Evolutionary conservation across 2,113 vertebrate species (phyloP), one percentile per base, ranked within the genome.

Genomic region (Podarcis raffonei): DNA sequence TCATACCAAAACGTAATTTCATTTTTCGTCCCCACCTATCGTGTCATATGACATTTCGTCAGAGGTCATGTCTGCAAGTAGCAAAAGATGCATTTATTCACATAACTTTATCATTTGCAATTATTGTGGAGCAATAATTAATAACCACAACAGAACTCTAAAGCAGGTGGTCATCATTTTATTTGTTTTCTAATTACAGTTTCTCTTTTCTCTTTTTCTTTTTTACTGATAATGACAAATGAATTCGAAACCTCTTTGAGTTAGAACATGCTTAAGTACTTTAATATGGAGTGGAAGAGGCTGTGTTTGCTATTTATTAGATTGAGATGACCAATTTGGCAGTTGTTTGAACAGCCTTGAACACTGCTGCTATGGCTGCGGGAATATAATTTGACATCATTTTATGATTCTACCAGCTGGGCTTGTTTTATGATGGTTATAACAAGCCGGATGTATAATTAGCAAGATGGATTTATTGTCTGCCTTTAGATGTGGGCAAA

Each of bases 401-500:
- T 94, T 96, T 96, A 97, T 97, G 94, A 87, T 93, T 97, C 96
- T 97, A 92, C 94, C 97, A 97, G 96, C 96, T 97, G 97, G 94
- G 93, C 72, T 27, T 92, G 89, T 94, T 95, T 97, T 96, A 96
- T 30, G 93, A 94, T 87, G 89, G 84, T 93, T 94, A 59, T 95
- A 97, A 96, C 96, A 93, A 96, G 94, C 95, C 94, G 93, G 93
- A 94, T 87, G 94, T 96, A 90, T 96, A 96, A 97, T 97, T 96
- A 96, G 94, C 87, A 59, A 94, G 95, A 94, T 96, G 95, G 97
- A 97, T 97, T 97, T 97, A 97, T 97, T 94, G 95, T 96, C 95
- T 59, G 48, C 94, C 89, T 69, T 95, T 95, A 93, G 88, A 92
- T 93, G 88, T 94, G 90, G 91, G 27, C 72, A 35, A 86, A 94